phyloP scores from a whole-genome alignment of 2,113 vertebrate species.

The Jaculus jaculus region DNA sequence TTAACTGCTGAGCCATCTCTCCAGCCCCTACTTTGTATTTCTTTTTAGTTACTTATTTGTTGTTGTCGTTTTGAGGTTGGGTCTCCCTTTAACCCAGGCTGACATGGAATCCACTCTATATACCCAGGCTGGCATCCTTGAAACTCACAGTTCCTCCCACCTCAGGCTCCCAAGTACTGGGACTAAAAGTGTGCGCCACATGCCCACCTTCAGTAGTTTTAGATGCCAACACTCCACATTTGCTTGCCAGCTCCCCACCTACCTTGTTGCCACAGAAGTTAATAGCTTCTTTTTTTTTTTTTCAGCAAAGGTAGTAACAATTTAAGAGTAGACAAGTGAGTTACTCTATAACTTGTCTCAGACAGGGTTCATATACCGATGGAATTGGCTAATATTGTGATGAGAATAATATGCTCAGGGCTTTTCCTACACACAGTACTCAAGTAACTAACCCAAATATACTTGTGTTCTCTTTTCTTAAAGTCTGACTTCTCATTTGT shows the following conservation, averaged over 20 bases:
- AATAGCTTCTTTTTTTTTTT: slow-evolving; percentile 73
- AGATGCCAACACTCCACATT: slow-evolving; percentile 44
- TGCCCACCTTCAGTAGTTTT: not conserved
- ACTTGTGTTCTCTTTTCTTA: slow-evolving; percentile 57
- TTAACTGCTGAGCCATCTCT: no score
- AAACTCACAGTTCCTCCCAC: no score
- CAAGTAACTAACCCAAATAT: slow-evolving; percentile 66
- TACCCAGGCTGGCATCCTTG: no score
- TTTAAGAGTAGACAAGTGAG: slow-evolving; percentile 81
- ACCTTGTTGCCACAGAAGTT: slow-evolving; percentile 75
- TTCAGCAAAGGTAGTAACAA: slow-evolving; percentile 77
- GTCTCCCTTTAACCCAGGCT: no score
- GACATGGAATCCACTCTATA: no score
- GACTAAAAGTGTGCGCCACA: no score
- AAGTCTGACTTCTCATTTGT: slow-evolving; percentile 43
- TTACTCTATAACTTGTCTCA: slow-evolving; percentile 80
- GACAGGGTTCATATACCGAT: slow-evolving; percentile 78
- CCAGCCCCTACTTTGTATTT: no score
- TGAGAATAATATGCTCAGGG: slow-evolving; percentile 42
- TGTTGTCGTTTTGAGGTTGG: no score
- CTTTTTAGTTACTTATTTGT: no score
- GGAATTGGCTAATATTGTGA: slow-evolving; percentile 73
- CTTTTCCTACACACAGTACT: slow-evolving; percentile 54
- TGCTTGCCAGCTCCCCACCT: slow-evolving; percentile 71
- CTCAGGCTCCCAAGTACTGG: no score